phyloP scores from a whole-genome alignment of 92 coral and sea anemone species.

The Blastomussa wellsi region DNA sequence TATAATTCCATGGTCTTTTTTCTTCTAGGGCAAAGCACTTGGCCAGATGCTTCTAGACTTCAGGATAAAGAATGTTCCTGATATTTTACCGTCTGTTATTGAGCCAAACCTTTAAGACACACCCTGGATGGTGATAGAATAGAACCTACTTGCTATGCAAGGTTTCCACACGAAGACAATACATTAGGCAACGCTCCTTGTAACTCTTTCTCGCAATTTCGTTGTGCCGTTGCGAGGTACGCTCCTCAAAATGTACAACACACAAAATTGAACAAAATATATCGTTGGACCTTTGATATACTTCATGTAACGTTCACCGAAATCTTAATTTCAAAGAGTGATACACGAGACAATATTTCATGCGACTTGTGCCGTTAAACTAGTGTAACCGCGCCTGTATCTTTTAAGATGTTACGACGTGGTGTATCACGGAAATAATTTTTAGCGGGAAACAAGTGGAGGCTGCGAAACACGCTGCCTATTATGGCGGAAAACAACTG shows the following conservation, averaged over 20 bases:
- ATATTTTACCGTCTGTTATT: conserved; percentile 84
- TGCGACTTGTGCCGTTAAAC: not conserved
- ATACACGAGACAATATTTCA: not conserved
- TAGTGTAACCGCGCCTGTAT: too few species aligned
- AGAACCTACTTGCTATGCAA: not conserved
- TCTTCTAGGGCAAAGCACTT: conserved; percentile 90
- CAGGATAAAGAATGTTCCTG: conserved; percentile 96
- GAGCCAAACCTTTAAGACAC: conserved; percentile 72
- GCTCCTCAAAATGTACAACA: not conserved
- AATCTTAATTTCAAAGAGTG: not conserved
- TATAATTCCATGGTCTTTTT: not conserved
- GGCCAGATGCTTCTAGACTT: conserved; percentile 98
- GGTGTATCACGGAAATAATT: not conserved
- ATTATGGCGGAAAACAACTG: not conserved
- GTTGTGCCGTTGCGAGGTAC: not conserved
- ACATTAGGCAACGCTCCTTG: too few species aligned
- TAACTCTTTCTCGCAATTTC: too few species aligned
- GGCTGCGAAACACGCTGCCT: not conserved
- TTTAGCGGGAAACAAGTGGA: not conserved
- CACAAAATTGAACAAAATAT: not conserved
- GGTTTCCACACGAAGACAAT: too few species aligned
- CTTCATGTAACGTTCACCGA: not conserved
- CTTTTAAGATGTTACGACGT: not conserved
- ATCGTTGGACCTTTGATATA: too few species aligned
- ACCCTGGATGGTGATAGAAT: not conserved